phyloP scores from a whole-genome alignment of 2,888 invertebrate genomes.

The Alcis repandata region DNA sequence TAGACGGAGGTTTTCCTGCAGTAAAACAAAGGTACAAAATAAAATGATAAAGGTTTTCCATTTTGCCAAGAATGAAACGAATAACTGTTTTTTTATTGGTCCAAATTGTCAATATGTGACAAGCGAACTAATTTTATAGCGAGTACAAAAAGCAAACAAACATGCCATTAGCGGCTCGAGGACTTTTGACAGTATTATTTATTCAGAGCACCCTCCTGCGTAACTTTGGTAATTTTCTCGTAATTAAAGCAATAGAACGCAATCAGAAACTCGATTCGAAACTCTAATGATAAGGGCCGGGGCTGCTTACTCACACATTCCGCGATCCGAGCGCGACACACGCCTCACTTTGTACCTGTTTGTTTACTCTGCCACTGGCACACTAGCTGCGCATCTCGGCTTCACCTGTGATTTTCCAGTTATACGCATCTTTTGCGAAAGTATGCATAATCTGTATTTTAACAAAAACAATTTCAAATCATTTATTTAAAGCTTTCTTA shows the following conservation, averaged over 20 bases:
- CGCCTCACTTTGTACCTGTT: slow-evolving; percentile 4
- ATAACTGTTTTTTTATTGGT: too few relatives aligned
- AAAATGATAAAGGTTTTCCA: too few relatives aligned
- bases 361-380: too few relatives aligned
- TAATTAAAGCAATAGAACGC: slow-evolving; percentile 22
- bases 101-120: not conserved
- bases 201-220: slow-evolving; percentile 12
- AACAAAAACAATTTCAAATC: too few relatives aligned
- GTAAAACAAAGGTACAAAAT: too few relatives aligned
- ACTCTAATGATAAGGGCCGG: slow-evolving; percentile 17
- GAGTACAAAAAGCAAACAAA: not conserved
- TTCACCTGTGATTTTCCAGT: too few relatives aligned
- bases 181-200: slow-evolving; percentile 13
- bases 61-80: too few relatives aligned
- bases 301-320: slow-evolving; percentile 9
- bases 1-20: too few relatives aligned
- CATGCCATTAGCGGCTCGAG: slow-evolving; percentile 10
- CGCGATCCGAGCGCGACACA: slow-evolving; percentile 9
- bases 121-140: not conserved
- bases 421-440: too few relatives aligned
- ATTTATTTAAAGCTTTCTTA: too few relatives aligned
- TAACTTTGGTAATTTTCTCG: slow-evolving; percentile 15
- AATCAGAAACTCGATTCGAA: slow-evolving; percentile 16
- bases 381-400: too few relatives aligned
- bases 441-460: too few relatives aligned